These are phyloP conservation scores for Bellardia bayeri DNA, from an alignment of 2,888 invertebrate species.

Conservation along the genomic window DNA sequence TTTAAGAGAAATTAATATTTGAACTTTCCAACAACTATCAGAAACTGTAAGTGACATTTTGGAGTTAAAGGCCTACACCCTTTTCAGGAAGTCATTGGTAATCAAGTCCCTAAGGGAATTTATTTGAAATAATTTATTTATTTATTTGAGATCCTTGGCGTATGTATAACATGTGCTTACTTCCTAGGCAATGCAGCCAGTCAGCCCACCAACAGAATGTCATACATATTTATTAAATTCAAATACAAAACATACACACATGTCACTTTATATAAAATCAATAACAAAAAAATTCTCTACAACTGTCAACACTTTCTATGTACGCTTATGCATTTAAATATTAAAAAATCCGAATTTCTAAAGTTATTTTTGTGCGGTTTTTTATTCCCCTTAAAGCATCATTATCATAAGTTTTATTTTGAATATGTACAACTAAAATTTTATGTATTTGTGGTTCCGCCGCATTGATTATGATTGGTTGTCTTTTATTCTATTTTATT, in stretches of 20 bases:
- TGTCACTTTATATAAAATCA: conserved; percentile 42
- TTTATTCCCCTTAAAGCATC: conserved; percentile 38
- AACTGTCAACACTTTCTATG: conserved; percentile 77
- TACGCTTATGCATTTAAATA: conserved; percentile 49
- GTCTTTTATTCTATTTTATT: conserved; percentile 50
- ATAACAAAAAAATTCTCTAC: conserved; percentile 74
- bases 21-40: conserved; percentile 44
- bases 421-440: conserved; percentile 29
- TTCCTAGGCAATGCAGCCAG: conserved; percentile 17
- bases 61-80: conserved; percentile 57
- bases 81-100: conserved; percentile 16
- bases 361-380: not conserved
- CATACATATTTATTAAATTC: conserved; percentile 1
- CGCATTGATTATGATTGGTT: conserved; percentile 81
- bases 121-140: not conserved
- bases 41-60: conserved; percentile 48
- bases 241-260: conserved; percentile 1
- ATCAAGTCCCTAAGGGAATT: conserved; percentile 29
- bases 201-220: conserved; percentile 35
- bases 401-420: conserved; percentile 62
- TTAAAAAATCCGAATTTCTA: conserved; percentile 34
- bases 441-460: conserved; percentile 76
- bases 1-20: conserved; percentile 38
- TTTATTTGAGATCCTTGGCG: conserved; percentile 8
- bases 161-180: conserved; percentile 58